These are phyloP conservation scores for Nesometra sesokonis DNA, from an alignment of 35 echinoderm and acorn worm genomes.

Conservation along the genomic window DNA sequence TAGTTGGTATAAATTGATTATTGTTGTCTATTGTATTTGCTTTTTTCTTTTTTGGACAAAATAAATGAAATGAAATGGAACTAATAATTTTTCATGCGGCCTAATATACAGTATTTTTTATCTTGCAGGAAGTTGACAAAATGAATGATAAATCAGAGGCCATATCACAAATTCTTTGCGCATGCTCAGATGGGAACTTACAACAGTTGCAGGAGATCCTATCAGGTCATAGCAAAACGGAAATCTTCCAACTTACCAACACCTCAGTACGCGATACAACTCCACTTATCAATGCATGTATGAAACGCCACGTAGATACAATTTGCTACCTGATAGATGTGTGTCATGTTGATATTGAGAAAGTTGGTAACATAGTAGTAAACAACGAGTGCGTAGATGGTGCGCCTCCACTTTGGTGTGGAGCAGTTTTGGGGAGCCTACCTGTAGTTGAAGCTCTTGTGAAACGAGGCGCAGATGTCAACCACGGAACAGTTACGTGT, in stretches of 20 bases:
- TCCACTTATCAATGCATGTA: not conserved
- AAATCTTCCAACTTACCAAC: not conserved
- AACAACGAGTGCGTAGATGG: not conserved
- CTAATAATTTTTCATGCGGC: too few relatives aligned
- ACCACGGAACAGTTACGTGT: not conserved
- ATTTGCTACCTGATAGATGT: not conserved
- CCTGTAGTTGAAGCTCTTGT: not conserved
- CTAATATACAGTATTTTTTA: too few relatives aligned
- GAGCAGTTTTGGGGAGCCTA: not conserved
- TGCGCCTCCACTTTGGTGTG: not conserved
- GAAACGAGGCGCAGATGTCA: not conserved
- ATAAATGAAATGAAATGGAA: too few relatives aligned
- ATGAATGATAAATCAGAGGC: not conserved
- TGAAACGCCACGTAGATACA: not conserved
- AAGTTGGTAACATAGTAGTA: not conserved
- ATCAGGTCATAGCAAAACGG: not conserved
- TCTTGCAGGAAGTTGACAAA: too few relatives aligned
- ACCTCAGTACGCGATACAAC: not conserved
- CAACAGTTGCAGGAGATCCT: not conserved
- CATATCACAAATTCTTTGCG: not conserved
- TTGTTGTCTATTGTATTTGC: too few relatives aligned
- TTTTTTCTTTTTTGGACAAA: too few relatives aligned
- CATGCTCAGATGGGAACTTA: not conserved
- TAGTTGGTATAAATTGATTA: too few relatives aligned
- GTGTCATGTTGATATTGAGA: not conserved